Evolutionary conservation across 2,888 invertebrate genomes (phyloP).

Genomic region (Monoplex corrugatus): DNA sequence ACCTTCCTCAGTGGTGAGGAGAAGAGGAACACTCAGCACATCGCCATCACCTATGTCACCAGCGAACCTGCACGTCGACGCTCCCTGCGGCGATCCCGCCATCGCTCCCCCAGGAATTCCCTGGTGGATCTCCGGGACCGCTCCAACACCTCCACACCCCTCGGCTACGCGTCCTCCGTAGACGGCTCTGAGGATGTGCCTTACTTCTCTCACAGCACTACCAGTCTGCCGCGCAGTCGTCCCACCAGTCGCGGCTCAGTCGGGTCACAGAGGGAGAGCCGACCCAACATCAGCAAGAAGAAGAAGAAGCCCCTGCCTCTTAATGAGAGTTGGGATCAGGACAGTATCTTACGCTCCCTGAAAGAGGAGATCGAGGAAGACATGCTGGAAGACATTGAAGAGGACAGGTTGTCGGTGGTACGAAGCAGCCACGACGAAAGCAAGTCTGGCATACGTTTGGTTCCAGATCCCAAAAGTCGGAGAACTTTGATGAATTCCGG

Average conservation of each 20-base stretch:
- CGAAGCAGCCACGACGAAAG: not conserved
- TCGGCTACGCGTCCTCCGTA: constrained; percentile 67
- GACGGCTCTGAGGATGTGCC: constrained; percentile 73
- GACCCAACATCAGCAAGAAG: constrained; percentile 60
- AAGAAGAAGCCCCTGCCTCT: constrained; percentile 69
- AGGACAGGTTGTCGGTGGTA: constrained; percentile 68
- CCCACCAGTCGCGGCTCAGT: constrained; percentile 70
- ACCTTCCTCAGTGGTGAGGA: constrained; percentile 79
- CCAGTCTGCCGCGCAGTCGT: constrained; percentile 60
- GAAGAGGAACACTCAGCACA: constrained; percentile 78
- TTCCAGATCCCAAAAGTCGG: not conserved
- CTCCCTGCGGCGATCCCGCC: constrained; percentile 63
- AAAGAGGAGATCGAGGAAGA: constrained; percentile 71
- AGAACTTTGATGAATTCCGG: not conserved
- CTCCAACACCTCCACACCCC: constrained; percentile 72
- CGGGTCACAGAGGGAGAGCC: constrained; percentile 58
- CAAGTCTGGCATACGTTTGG: not conserved
- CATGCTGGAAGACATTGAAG: constrained; percentile 65
- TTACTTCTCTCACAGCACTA: constrained; percentile 65
- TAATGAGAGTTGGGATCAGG: constrained; percentile 67
- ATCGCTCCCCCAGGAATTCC: constrained; percentile 61
- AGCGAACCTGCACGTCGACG: constrained; percentile 63
- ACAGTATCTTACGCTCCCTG: constrained; percentile 68
- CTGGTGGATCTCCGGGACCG: constrained; percentile 59
- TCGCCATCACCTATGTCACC: constrained; percentile 76